Base-by-base conservation (phyloP, 2,797 vertebrate genomes). In the Labeo calbasu region DNA sequence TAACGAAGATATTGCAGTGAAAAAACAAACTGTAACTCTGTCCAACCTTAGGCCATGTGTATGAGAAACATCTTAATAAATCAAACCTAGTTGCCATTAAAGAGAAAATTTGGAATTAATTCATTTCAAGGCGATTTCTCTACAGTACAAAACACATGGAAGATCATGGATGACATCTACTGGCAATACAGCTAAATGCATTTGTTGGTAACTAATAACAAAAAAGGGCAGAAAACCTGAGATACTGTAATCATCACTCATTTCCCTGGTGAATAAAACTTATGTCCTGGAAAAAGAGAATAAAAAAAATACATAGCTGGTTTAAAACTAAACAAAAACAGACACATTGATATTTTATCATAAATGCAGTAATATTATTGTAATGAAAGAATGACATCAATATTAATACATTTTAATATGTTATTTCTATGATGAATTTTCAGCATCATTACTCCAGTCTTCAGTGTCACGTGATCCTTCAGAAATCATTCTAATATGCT, bases 111-210 rank as follows among this genome's bases (percentile, higher is more conserved):
- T 40, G 5, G 28, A n/a, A 75, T 14, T 14, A 10, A 75, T n/a
- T 55, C 0, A 36, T 75, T 13, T 55, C 19, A 75, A 9, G 28
- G 51, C 2, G 0, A 55, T 55, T 75, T 75, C 19, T n/a, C 13
- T n/a, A 57, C 19, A 40, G 8, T 57, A 43, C 73, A 57, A 76
- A 76, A 57, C 13, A 57, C 32, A 57, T 57, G 21, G 40, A 57
- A 76, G 73, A 23, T 40, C 73, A 43, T 57, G 21, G 53, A 48
- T 43, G 75, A 77, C 75, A 77, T 77, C 75, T 77, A 77, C 57
- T 77, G 75, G 75, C 14, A 63, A 63, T 46, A 46, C 14, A 28
- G 8, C 40, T 11, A 77, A 59, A 77, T 77, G 57, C 36, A 63
- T 25, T 23, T 4, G 21, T 23, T 15, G 14, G n/a, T 11, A 23